Percentiles rank a stretch among this genome's conserved stretches.
Evolutionary conservation across 2,888 invertebrate genomes (phyloP).

Genomic region (Parthenolecanium corni): DNA sequence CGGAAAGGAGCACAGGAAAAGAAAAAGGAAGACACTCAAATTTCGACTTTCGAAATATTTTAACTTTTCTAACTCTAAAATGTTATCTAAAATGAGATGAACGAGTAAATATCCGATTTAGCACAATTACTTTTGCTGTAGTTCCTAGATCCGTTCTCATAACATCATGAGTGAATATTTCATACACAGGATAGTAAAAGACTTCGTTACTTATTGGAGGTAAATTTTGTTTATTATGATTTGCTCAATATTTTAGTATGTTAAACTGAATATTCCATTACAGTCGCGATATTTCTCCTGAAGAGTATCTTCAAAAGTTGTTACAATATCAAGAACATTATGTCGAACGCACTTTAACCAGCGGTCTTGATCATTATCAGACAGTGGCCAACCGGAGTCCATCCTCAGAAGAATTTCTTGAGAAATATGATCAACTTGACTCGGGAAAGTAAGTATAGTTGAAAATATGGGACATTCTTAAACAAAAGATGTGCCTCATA

Average conservation of each 20-base stretch:
- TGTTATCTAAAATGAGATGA: too few species aligned
- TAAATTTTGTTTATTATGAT: background rate
- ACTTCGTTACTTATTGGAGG: slow-evolving; percentile 16
- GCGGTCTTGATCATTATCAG: slow-evolving; percentile 8
- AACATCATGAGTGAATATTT: slow-evolving; percentile 23
- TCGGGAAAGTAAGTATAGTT: slow-evolving; percentile 21
- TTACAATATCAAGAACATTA: slow-evolving; percentile 10
- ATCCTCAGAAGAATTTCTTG: slow-evolving; percentile 7
- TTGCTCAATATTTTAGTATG: slow-evolving; percentile 2
- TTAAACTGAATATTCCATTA: background rate
- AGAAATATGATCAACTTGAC: slow-evolving; percentile 13
- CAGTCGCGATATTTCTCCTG: slow-evolving; percentile 7
- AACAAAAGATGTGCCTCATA: too few species aligned
- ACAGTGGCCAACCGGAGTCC: slow-evolving; percentile 18
- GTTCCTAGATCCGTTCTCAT: too few species aligned
- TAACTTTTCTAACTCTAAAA: too few species aligned
- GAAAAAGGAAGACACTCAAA: too few species aligned
- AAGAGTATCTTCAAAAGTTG: slow-evolving; percentile 8
- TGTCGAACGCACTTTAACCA: slow-evolving; percentile 11
- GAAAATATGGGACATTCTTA: too few species aligned
- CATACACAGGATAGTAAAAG: slow-evolving; percentile 4
- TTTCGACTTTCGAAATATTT: too few species aligned
- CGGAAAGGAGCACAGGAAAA: too few species aligned
- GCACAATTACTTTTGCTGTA: too few species aligned
- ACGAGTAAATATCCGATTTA: too few species aligned